A percentile compares a stretch with the other conserved stretches of the same genome.
These are phyloP conservation scores for Mesochorus sp. DNA, from an alignment of 2,888 invertebrate genomes.

Conservation along the genomic window DNA sequence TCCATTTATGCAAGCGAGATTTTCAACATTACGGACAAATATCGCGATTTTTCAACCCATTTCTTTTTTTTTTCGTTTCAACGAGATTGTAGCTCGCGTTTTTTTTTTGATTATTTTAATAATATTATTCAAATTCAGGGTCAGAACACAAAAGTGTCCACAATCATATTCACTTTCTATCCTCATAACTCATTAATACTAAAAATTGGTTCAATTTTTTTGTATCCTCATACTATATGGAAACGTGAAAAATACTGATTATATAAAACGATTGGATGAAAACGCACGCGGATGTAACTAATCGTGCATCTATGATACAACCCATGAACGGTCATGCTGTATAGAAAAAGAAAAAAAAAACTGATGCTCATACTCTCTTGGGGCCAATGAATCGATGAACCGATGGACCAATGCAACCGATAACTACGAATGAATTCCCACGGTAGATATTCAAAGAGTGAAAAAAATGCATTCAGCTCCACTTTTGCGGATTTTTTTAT, in stretches of 20 bases:
- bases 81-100: not conserved
- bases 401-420: slow-evolving; percentile 24
- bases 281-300: not conserved
- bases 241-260: slow-evolving; percentile 8
- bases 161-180: slow-evolving; percentile 7
- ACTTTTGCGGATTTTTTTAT: slow-evolving; percentile 13
- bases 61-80: not conserved
- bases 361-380: not conserved
- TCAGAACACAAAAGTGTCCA: not conserved
- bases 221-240: not conserved
- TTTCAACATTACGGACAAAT: slow-evolving; percentile 4
- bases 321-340: not conserved
- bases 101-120: slow-evolving; percentile 13
- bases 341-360: not conserved
- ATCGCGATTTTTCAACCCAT: not conserved
- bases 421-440: slow-evolving; percentile 26
- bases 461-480: slow-evolving; percentile 21
- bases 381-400: slow-evolving; percentile 16
- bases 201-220: not conserved
- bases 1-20: not conserved
- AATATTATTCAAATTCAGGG: not conserved
- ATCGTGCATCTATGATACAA: not conserved
- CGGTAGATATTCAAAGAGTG: slow-evolving; percentile 7
- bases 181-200: not conserved
- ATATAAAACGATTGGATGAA: slow-evolving; percentile 10